Evolutionary conservation across 2,113 vertebrate species (phyloP).

Genomic region (Chaetodon auriga): DNA sequence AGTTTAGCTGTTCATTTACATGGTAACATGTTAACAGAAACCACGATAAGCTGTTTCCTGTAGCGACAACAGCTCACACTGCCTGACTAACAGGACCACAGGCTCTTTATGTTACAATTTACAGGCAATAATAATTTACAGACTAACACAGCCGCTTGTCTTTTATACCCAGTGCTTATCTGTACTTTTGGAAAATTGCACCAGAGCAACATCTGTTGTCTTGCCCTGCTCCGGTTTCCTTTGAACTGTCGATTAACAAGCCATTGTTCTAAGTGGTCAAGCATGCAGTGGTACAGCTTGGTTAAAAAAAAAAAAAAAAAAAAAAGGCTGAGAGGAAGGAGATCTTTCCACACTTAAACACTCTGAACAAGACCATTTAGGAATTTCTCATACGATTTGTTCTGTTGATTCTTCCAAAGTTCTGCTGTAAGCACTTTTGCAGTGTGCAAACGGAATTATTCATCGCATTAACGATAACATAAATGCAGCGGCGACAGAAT

Average conservation of each 20-base stretch:
- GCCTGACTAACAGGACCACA: constrained; percentile 65
- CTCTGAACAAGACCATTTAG: constrained; percentile 73
- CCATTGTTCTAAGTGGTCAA: constrained; percentile 68
- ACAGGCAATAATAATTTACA: constrained; percentile 75
- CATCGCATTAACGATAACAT: constrained; percentile 81
- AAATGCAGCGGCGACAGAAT: constrained; percentile 81
- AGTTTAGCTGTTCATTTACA: constrained; percentile 85
- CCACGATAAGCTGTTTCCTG: constrained; percentile 77
- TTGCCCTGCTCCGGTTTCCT: constrained; percentile 30
- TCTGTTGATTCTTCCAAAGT: constrained; percentile 79
- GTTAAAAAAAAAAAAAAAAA: constrained; percentile 14
- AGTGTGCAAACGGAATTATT: constrained; percentile 83
- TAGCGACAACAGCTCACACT: constrained; percentile 59
- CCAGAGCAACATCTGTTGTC: constrained; percentile 51
- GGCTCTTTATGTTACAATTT: constrained; percentile 62
- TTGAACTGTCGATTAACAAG: constrained; percentile 50
- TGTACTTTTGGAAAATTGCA: constrained; percentile 50
- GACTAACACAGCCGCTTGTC: constrained; percentile 72
- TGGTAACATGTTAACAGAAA: constrained; percentile 84
- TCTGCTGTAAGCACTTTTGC: constrained; percentile 79
- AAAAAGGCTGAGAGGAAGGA: constrained; percentile 32
- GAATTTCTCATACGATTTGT: constrained; percentile 77
- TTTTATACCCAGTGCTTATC: constrained; percentile 59
- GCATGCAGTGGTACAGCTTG: constrained; percentile 29
- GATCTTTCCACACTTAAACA: constrained; percentile 61